Conservation (phyloP, 2,113 vertebrate genomes). For the Tonatia bakeri region DNA sequence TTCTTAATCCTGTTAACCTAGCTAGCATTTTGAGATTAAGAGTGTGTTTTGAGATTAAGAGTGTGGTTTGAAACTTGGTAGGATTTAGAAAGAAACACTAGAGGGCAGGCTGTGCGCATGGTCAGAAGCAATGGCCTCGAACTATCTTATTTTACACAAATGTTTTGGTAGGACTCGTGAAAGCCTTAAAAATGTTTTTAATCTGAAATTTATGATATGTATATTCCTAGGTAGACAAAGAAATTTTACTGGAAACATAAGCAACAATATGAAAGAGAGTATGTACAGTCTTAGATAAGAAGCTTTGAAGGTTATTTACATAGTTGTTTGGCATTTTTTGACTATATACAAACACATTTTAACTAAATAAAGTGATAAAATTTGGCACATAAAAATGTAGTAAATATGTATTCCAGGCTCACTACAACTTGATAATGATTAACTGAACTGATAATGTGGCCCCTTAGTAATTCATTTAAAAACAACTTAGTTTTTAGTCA, state of each 20-base stretch:
- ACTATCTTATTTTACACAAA: background rate
- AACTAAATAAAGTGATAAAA: background rate
- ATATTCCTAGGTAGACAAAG: background rate
- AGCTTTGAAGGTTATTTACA: background rate
- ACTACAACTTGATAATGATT: background rate
- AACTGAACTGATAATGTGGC: background rate
- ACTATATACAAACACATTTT: background rate
- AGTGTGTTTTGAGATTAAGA: slow-evolving; percentile 71
- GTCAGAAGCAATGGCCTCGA: background rate
- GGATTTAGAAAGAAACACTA: slow-evolving; percentile 71
- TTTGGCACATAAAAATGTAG: background rate
- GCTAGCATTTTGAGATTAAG: slow-evolving; percentile 69
- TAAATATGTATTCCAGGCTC: background rate
- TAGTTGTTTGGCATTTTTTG: background rate
- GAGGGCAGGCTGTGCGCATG: slow-evolving; percentile 72
- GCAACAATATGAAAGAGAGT: background rate
- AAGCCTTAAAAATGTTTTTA: background rate
- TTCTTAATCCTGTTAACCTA: slow-evolving; percentile 83
- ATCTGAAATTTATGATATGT: background rate
- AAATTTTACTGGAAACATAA: background rate
- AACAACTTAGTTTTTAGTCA: background rate
- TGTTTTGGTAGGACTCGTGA: background rate
- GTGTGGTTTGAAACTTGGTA: slow-evolving; percentile 39
- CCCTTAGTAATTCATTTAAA: background rate
- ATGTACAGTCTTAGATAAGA: background rate